Evolutionary conservation across 2,888 invertebrate species (phyloP).

Genomic region (Endotricha flammealis): DNA sequence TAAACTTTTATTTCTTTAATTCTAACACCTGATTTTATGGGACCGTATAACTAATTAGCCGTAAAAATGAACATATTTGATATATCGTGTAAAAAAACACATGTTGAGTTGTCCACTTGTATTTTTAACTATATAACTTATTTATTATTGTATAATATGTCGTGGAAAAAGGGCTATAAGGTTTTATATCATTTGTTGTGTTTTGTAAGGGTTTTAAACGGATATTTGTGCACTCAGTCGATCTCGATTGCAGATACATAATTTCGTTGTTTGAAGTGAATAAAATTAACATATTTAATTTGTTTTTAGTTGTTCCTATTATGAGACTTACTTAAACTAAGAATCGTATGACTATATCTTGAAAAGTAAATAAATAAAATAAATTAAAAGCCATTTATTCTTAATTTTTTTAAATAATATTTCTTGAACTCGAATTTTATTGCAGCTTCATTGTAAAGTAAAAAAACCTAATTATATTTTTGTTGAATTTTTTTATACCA

Average conservation of each 20-base stretch:
- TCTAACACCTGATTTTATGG: constrained; percentile 53
- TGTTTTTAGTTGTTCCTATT: constrained; percentile 5
- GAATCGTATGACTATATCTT: too few species aligned
- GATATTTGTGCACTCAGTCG: constrained; percentile 26
- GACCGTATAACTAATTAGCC: constrained; percentile 40
- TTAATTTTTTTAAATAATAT: too few species aligned
- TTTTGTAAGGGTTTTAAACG: neutral
- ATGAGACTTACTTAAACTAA: too few species aligned
- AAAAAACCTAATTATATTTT: too few species aligned
- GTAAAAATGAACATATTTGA: constrained; percentile 31
- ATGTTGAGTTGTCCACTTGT: constrained; percentile 26
- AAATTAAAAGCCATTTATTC: too few species aligned
- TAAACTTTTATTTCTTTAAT: constrained; percentile 24
- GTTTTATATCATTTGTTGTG: neutral
- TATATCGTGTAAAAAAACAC: constrained; percentile 41
- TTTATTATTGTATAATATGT: too few species aligned
- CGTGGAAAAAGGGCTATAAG: too few species aligned
- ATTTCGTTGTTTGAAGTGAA: constrained; percentile 34
- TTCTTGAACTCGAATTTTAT: too few species aligned
- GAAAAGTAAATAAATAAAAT: too few species aligned
- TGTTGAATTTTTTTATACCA: too few species aligned
- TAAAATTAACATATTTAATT: constrained; percentile 37
- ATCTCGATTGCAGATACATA: constrained; percentile 38
- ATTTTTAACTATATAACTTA: too few species aligned
- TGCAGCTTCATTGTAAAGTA: too few species aligned